These are phyloP conservation scores for Varanus komodoensis DNA, from an alignment of 2,113 vertebrate species.

Conservation along the genomic window DNA sequence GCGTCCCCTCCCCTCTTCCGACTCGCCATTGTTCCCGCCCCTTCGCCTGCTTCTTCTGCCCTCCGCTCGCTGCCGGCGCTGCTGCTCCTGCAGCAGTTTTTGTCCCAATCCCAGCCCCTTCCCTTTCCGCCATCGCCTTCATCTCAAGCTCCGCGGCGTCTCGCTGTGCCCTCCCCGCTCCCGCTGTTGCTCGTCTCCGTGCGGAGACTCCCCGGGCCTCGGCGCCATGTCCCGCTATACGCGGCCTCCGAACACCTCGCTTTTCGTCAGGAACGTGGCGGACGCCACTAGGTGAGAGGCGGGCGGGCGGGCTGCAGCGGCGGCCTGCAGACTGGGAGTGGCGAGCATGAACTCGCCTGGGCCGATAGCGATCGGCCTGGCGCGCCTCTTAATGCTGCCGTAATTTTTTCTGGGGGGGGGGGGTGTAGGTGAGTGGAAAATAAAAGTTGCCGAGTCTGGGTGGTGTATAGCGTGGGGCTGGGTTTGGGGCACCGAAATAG, in stretches of 20 bases:
- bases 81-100: background rate
- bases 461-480: no score
- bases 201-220: background rate
- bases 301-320: background rate
- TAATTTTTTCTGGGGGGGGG: background rate
- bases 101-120: background rate
- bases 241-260: conserved; percentile 77
- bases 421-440: background rate
- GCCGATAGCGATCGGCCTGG: background rate
- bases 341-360: background rate
- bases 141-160: background rate
- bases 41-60: background rate
- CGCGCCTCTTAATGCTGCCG: no score
- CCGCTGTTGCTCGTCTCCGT: background rate
- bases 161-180: background rate
- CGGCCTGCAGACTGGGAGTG: conserved; percentile 26
- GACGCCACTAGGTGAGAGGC: conserved; percentile 75
- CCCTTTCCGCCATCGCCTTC: background rate
- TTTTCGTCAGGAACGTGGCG: conserved; percentile 78
- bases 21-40: conserved; percentile 27
- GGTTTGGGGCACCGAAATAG: background rate
- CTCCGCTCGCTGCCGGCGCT: background rate
- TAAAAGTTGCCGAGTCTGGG: background rate
- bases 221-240: conserved; percentile 76
- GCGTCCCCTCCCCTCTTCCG: background rate